Evolutionary conservation across 2,888 invertebrate genomes (phyloP).

Genomic region (Elmis aenea): DNA sequence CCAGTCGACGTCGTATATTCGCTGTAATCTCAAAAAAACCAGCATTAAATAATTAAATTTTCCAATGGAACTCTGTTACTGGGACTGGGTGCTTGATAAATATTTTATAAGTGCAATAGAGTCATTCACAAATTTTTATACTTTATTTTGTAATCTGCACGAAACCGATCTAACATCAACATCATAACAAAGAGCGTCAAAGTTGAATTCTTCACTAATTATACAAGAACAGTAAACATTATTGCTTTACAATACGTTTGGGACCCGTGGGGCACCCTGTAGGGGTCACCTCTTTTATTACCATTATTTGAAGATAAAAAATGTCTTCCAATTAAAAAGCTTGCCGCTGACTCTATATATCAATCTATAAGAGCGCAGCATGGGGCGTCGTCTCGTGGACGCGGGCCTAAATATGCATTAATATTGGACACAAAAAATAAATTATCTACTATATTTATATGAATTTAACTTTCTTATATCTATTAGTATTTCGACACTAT

Average conservation of each 20-base stretch:
- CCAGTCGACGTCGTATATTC: too few species aligned
- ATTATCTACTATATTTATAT: constrained; percentile 26
- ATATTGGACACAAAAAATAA: constrained; percentile 38
- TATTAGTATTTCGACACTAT: constrained; percentile 1
- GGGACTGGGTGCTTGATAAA: too few species aligned
- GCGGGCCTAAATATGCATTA: constrained; percentile 39
- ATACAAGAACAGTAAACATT: constrained; percentile 33
- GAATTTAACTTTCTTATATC: not conserved
- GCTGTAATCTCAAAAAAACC: too few species aligned
- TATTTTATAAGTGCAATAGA: too few species aligned
- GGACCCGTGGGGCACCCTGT: constrained; percentile 29
- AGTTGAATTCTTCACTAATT: constrained; percentile 31
- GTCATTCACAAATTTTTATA: too few species aligned
- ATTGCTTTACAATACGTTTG: constrained; percentile 36
- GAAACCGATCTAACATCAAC: too few species aligned
- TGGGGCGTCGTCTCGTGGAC: constrained; percentile 39
- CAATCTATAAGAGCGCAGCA: constrained; percentile 46
- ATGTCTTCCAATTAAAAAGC: constrained; percentile 48
- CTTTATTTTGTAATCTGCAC: too few species aligned
- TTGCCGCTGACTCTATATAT: constrained; percentile 47
- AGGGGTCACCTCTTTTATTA: constrained; percentile 43
- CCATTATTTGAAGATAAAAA: constrained; percentile 47
- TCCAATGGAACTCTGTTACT: too few species aligned
- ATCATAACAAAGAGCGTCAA: constrained; percentile 28
- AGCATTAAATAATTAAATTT: too few species aligned